Base-by-base conservation (phyloP, 2,113 vertebrate species). In the Malurus melanocephalus region DNA sequence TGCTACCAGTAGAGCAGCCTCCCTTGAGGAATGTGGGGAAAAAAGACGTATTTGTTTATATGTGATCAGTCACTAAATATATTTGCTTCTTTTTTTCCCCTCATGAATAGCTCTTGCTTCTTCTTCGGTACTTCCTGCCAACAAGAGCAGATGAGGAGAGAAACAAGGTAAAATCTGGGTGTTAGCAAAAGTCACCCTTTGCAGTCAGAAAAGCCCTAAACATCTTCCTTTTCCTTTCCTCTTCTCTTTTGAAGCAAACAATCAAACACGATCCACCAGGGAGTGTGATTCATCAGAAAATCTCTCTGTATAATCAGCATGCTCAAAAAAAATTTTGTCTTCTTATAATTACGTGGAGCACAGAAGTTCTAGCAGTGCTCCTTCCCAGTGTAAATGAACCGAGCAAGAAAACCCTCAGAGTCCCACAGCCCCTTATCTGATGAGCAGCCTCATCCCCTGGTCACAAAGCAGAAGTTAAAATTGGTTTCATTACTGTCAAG, bases 201-300 rank as follows among this genome's bases (percentile, higher is more conserved):
- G 60, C 46, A 73, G 59, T 51, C 67, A 89, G 62, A 93, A 87
- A 80, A 80, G 23, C 72, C 35, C 57, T 56, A 62, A 84, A 87
- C 42, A 18, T 48, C 30, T 61, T 65, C 32, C 38, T 89, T 93
- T 88, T 51, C n/a, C 42, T 46, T 90, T 83, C 74, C 60, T 64
- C 48, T 77, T 79, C 32, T 87, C 10, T 73, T 88, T 61, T 61
- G 79, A 91, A 86, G 77, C 48, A 89, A 89, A 79, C 49, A 84
- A 92, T 84, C 42, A 89, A 91, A 84, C 0, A 1, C 11, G 79
- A 91, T 66, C 74, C 83, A 79, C 26, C 0, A 0, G 30, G 66
- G 66, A 93, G 19, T 77, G 78, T 52, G 71, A 92, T 81, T 89
- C 79, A 85, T 82, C 76, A 69, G 68, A 61, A 93, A 90, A 84